These are phyloP conservation scores for Ammodytes marinus DNA, from an alignment of 2,113 vertebrate genomes.

Conservation along the genomic window DNA sequence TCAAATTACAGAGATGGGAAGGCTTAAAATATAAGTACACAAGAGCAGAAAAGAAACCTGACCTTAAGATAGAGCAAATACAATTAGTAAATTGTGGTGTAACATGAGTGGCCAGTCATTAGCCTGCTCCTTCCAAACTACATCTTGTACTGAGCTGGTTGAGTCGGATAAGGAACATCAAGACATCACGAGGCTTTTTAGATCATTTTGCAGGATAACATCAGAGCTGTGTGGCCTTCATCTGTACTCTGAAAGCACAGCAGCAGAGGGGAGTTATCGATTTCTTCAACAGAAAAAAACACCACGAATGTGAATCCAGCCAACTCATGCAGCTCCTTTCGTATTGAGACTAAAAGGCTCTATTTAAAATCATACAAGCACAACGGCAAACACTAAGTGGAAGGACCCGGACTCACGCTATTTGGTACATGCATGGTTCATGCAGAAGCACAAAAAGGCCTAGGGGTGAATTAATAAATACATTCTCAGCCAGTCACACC, in stretches of 20 bases:
- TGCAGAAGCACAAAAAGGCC: not conserved
- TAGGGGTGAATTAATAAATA: not conserved
- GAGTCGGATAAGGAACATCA: conserved; percentile 3
- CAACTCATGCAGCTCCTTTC: conserved; percentile 4
- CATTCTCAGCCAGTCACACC: not conserved
- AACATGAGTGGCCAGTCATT: not conserved
- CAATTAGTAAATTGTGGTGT: not conserved
- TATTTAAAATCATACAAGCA: not conserved
- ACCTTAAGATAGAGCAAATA: not conserved
- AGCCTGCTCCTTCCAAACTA: not conserved
- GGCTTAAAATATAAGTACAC: not conserved
- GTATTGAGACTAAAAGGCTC: not conserved
- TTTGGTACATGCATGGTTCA: not conserved
- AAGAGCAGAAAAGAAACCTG: not conserved
- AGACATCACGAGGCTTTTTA: conserved; percentile 50
- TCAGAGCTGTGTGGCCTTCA: conserved; percentile 15
- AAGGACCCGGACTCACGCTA: not conserved
- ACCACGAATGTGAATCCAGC: not conserved
- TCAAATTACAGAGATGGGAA: not conserved
- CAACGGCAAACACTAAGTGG: not conserved
- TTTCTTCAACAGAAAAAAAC: conserved; percentile 17
- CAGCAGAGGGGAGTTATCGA: conserved; percentile 12
- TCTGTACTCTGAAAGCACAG: conserved; percentile 22
- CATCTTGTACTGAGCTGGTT: not conserved
- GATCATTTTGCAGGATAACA: conserved; percentile 41